Evolutionary conservation across 2,888 invertebrate genomes (phyloP), one percentile per base, ranked within the genome.

Genomic region (Chalcis sispes): DNA sequence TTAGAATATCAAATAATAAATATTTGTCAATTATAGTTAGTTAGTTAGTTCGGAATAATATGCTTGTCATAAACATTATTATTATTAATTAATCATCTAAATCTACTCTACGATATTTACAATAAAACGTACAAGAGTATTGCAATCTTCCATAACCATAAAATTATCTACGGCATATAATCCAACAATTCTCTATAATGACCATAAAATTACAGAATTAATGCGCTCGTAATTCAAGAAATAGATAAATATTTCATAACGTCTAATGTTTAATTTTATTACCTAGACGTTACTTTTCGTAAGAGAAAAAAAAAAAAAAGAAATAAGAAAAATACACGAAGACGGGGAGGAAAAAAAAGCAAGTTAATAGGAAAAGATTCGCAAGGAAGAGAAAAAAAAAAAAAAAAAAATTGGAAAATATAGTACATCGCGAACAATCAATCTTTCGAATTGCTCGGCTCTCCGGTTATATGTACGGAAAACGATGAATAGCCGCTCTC

Each of bases 361-460:
- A n/a, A n/a, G n/a, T n/a, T n/a, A n/a, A n/a, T n/a, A n/a, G n/a
- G n/a, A n/a, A n/a, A n/a, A n/a, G n/a, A n/a, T 54, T 79, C 77
- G 25, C 42, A 48, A 54, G 48, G 32, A 48, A 29, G 46, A n/a
- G 56, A 23, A 36, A 32, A 18, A 36, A 42, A 59, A 27, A 40
- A 56, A 18, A 50, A 23, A 27, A 50, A 23, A 54, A 64, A 36
- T 48, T 32, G 71, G 72, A 71, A 59, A 70, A 72, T 70, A 66
- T 54, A 75, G 59, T 13, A 15, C 20, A 54, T 48, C 46, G 70
- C 36, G 77, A 77, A 65, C 70, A 71, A 71, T 74, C 62, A 76
- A 70, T 71, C 75, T 69, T 73, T 52, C 69, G 76, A 78, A 80
- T 77, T 72, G 75, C 77, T 61, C 3, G 27, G 29, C 23, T 29